Evolutionary conservation across 2,888 invertebrate genomes (phyloP).

Genomic region (Xanthia icteritia): DNA sequence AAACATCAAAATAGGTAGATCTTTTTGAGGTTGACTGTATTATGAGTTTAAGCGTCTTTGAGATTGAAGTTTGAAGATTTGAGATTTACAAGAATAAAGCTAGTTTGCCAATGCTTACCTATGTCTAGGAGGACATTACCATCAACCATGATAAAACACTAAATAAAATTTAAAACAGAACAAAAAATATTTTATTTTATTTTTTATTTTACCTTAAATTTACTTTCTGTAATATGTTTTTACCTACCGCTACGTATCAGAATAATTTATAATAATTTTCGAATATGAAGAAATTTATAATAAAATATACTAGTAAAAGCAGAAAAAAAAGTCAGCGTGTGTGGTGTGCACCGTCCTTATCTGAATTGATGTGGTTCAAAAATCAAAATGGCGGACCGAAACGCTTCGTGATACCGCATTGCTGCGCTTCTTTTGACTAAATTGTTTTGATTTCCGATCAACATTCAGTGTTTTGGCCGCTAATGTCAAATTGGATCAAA

Average conservation of each 20-base stretch:
- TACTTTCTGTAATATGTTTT: neutral
- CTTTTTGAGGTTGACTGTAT: slow-evolving; percentile 13
- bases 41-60: too few species aligned
- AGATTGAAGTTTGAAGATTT: neutral
- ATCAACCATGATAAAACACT: neutral
- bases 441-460: slow-evolving; percentile 75
- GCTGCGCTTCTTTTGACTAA: slow-evolving; percentile 75
- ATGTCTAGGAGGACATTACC: neutral
- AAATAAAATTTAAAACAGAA: neutral
- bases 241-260: neutral
- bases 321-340: neutral
- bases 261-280: neutral
- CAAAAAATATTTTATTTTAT: too few species aligned
- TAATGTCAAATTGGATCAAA: slow-evolving; percentile 77
- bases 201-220: neutral
- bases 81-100: neutral
- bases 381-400: slow-evolving; percentile 76
- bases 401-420: slow-evolving; percentile 75
- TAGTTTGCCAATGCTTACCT: neutral
- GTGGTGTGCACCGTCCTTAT: slow-evolving; percentile 32
- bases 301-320: neutral
- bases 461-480: slow-evolving; percentile 71
- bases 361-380: slow-evolving; percentile 56
- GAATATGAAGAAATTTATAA: neutral
- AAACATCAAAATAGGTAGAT: neutral